phyloP scores from a whole-genome alignment of 2,113 vertebrate genomes.

The Ameiurus melas region DNA sequence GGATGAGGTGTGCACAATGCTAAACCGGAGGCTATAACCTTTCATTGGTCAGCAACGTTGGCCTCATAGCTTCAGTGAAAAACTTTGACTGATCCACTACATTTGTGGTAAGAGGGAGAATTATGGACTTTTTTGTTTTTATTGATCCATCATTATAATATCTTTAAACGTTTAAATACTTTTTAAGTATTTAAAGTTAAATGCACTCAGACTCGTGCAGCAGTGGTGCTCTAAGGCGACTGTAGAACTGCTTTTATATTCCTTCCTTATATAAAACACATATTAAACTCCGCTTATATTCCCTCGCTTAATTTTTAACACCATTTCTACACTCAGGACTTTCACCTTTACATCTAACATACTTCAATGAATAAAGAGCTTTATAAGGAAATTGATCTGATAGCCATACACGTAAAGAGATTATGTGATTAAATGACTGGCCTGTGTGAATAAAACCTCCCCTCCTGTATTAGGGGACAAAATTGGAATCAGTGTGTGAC shows the following conservation, averaged over 20 bases:
- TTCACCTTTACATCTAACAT: background rate
- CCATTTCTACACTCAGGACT: background rate
- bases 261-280: background rate
- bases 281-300: background rate
- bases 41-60: background rate
- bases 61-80: background rate
- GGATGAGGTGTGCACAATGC: background rate
- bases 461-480: background rate
- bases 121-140: background rate
- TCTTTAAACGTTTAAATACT: background rate
- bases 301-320: background rate
- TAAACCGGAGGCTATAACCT: background rate
- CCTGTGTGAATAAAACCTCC: background rate
- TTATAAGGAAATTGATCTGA: background rate
- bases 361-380: background rate
- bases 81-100: background rate
- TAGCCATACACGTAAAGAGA: conserved; percentile 39
- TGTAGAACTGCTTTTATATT: background rate
- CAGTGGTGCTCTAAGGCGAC: background rate
- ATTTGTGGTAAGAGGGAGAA: background rate
- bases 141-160: background rate
- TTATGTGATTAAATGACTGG: conserved; percentile 27
- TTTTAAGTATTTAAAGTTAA: no score
- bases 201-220: background rate
- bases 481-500: conserved; percentile 27